A percentile compares a stretch with the other conserved stretches of the same genome.
Conservation (phyloP, 2,888 invertebrate genomes). For the Orchestes rusci region DNA sequence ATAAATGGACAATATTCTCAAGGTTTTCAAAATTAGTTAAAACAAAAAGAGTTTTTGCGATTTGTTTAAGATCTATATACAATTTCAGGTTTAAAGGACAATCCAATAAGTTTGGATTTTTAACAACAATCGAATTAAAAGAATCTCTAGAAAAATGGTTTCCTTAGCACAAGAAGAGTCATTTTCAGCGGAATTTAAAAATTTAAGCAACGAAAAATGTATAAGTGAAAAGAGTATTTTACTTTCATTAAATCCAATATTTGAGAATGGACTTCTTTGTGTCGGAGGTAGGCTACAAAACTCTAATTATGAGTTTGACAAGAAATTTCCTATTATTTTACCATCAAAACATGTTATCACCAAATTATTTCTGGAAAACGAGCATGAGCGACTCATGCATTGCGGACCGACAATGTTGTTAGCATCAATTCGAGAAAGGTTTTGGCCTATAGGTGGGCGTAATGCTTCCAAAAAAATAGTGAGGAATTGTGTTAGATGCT, state of each 20-base stretch:
- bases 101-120: neutral
- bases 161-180: neutral
- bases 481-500: neutral
- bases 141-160: neutral
- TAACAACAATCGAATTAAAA: neutral
- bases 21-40: neutral
- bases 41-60: neutral
- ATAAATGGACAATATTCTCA: too few relatives aligned
- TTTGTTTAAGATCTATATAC: neutral
- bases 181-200: neutral
- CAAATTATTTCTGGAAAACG: neutral
- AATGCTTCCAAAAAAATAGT: neutral
- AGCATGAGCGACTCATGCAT: neutral
- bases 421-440: neutral
- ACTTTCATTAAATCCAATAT: neutral
- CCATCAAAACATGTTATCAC: neutral
- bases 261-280: neutral
- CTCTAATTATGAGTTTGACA: neutral
- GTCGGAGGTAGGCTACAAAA: neutral
- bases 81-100: neutral
- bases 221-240: neutral
- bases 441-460: neutral
- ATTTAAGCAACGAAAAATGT: neutral
- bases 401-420: neutral
- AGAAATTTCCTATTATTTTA: neutral